These are phyloP conservation scores for Nomada flava DNA, from an alignment of 2,888 invertebrate species.

Conservation along the genomic window DNA sequence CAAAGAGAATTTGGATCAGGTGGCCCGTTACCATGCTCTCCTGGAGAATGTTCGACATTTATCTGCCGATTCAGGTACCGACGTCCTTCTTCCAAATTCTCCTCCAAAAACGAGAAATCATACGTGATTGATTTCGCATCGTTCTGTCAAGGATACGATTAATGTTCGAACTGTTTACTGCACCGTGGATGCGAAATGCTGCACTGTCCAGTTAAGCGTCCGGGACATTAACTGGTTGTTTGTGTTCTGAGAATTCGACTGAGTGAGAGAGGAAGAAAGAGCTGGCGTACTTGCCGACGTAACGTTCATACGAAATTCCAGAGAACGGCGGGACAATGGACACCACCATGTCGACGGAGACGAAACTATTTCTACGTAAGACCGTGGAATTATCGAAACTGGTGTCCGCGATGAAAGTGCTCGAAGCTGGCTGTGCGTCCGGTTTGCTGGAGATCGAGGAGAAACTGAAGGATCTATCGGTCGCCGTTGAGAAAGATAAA, in stretches of 20 bases:
- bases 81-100: slow-evolving; percentile 10
- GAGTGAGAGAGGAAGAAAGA: too few species aligned
- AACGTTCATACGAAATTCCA: slow-evolving; percentile 1
- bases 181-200: not conserved
- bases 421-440: slow-evolving; percentile 48
- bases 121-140: too few species aligned
- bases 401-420: slow-evolving; percentile 73
- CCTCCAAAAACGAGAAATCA: too few species aligned
- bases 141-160: too few species aligned
- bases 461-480: slow-evolving; percentile 83
- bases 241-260: too few species aligned
- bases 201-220: not conserved
- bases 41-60: slow-evolving; percentile 76
- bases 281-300: too few species aligned
- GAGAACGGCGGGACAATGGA: slow-evolving; percentile 38
- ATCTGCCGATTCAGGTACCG: slow-evolving; percentile 70
- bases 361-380: slow-evolving; percentile 83
- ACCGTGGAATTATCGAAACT: slow-evolving; percentile 80
- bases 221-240: not conserved
- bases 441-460: slow-evolving; percentile 79
- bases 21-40: slow-evolving; percentile 74
- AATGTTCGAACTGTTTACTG: too few species aligned
- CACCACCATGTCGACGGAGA: slow-evolving; percentile 58
- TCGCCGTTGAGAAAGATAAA: slow-evolving; percentile 85
- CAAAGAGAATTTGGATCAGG: slow-evolving; percentile 66